phyloP scores from a whole-genome alignment of 2,888 invertebrate genomes.

The Baccha elongata region DNA sequence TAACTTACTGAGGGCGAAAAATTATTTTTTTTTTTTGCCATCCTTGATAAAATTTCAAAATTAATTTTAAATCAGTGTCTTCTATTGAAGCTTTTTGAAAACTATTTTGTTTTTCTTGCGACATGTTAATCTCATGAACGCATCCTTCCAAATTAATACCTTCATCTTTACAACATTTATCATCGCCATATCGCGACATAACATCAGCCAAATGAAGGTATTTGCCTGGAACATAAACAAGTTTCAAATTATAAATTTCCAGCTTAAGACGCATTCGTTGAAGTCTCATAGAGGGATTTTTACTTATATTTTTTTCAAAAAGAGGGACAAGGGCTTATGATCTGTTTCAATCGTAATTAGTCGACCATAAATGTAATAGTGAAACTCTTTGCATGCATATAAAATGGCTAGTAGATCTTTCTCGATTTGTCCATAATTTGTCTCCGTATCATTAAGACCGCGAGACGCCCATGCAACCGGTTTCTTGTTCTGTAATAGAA shows the following conservation, averaged over 20 bases:
- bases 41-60: too few species aligned
- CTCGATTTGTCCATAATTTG: conserved; percentile 25
- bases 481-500: too few species aligned
- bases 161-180: neutral
- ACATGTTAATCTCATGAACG: conserved; percentile 30
- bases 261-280: conserved; percentile 5
- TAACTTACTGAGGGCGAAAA: too few species aligned
- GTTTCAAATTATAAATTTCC: conserved; percentile 13
- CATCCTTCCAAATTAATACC: conserved; percentile 3
- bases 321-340: too few species aligned
- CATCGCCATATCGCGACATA: neutral
- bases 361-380: conserved; percentile 15
- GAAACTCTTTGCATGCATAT: too few species aligned
- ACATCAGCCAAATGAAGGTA: neutral
- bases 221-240: conserved; percentile 13
- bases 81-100: conserved; percentile 26
- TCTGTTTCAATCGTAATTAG: neutral
- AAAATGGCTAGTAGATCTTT: too few species aligned
- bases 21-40: too few species aligned
- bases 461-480: conserved; percentile 27
- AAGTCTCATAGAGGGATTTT: conserved; percentile 18
- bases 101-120: conserved; percentile 7
- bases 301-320: conserved; percentile 2
- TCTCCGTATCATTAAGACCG: conserved; percentile 20
- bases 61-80: too few species aligned